Base-by-base conservation (phyloP, 2,797 vertebrate genomes). In the Jordanella pulchra region DNA sequence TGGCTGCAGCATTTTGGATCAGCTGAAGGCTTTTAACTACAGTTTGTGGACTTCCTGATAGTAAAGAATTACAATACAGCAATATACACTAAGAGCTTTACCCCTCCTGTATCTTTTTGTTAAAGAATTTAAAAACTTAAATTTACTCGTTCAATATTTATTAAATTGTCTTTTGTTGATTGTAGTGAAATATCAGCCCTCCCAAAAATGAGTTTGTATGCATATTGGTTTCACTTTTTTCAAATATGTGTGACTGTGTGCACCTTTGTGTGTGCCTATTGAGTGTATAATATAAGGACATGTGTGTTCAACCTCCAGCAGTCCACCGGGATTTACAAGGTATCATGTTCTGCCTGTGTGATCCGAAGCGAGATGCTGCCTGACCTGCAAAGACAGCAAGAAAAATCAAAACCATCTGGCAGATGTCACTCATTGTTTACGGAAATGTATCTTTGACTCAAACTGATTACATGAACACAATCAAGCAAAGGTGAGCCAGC, bases 321-420 rank as follows among this genome's bases (percentile, higher is more conserved):
- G 75, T 82, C 87, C 65, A 0, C 67, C 32, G 87, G 90, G 90
- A 91, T 89, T 92, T 78, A 77, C 69, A 67, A 80, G 73, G 82
- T 91, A 91, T 93, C 88, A 68, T 82, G 68, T 92, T 91, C 79
- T 76, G 84, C 73, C 71, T 82, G 70, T 81, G 77, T 85, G 84
- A 89, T 88, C 78, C 42, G 69, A 82, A 84, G 74, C 65, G 67
- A 86, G 89, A 84, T 42, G 71, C 79, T 64, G 82, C 80, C 79
- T 81, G 89, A 89, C 88, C 89, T 64, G 54, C 86, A 73, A 86
- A 87, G 89, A 91, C 86, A 81, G 86, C 69, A 77, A 67, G 77
- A 68, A 89, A 64, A 91, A 93, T 91, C 50, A 71, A 81, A 93
- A 88, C 80, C 93, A 93, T 86, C 92, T 93, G 92, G 82, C 80